Percentiles rank a stretch among this genome's conserved stretches.
phyloP scores from a whole-genome alignment of 1,140 invertebrate genomes.

The Carcinoscorpius rotundicauda region DNA sequence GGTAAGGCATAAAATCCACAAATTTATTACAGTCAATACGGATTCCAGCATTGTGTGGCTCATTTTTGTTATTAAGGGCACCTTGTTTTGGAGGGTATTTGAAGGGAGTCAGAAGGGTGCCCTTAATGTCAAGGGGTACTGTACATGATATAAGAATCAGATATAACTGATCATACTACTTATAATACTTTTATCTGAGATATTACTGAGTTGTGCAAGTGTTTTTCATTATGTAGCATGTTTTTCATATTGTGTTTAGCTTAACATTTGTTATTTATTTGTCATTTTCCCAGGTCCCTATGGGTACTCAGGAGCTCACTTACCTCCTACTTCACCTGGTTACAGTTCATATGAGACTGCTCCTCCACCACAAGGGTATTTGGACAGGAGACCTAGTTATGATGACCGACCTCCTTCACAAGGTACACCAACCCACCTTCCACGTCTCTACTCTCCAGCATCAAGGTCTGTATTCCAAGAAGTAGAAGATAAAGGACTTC shows the following conservation, averaged over 20 bases:
- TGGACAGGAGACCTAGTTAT: constrained; percentile 20
- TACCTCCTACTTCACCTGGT: not conserved
- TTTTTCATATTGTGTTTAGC: not conserved
- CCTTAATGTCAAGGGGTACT: no score
- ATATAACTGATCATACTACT: no score
- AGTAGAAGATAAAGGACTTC: not conserved
- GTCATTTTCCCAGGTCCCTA: not conserved
- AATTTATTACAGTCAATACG: no score
- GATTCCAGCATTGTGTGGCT: no score
- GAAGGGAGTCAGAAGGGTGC: no score
- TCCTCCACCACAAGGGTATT: constrained; percentile 20
- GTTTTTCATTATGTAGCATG: no score
- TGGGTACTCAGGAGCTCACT: not conserved
- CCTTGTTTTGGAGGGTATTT: no score
- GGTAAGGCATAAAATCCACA: no score
- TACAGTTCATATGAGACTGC: constrained; percentile 19
- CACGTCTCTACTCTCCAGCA: not conserved
- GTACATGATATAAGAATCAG: no score
- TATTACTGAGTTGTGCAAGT: no score
- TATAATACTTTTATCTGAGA: no score
- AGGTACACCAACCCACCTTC: not conserved
- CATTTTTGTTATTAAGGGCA: no score
- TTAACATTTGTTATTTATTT: not conserved
- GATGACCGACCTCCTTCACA: not conserved
- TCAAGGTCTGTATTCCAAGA: not conserved